phyloP scores from a whole-genome alignment of 2,888 invertebrate genomes.

The Plemyria rubiginata region DNA sequence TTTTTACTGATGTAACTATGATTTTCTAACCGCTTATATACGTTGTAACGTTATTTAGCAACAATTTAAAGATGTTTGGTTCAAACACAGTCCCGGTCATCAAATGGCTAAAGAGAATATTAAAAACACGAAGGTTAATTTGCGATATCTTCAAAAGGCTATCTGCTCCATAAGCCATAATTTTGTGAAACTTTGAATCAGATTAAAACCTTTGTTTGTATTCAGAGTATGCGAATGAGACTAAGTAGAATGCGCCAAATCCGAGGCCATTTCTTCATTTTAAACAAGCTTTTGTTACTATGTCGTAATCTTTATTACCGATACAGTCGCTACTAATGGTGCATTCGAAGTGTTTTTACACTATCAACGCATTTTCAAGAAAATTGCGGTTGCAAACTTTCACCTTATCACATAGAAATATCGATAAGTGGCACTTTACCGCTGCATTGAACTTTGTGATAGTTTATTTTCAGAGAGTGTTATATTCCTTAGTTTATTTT shows the following conservation, averaged over 20 bases:
- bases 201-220: conserved; percentile 13
- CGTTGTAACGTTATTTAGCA: conserved; percentile 8
- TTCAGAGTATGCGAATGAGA: conserved; percentile 7
- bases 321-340: conserved; percentile 31
- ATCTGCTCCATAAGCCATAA: conserved; percentile 9
- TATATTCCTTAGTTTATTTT: neutral
- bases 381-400: conserved; percentile 33
- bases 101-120: neutral
- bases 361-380: conserved; percentile 29
- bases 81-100: neutral
- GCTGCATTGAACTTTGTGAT: neutral
- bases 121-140: conserved; percentile 10
- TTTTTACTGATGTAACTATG: neutral
- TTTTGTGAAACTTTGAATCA: conserved; percentile 11
- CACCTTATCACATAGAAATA: conserved; percentile 26
- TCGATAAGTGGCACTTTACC: conserved; percentile 4
- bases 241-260: conserved; percentile 17
- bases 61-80: neutral
- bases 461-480: neutral
- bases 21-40: conserved; percentile 17
- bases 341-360: conserved; percentile 34
- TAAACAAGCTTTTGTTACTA: conserved; percentile 35
- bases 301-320: conserved; percentile 30
- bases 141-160: conserved; percentile 9
- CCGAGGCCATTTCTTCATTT: conserved; percentile 36